A percentile compares a stretch with the other conserved stretches of the same genome.
Evolutionary conservation across 2,888 invertebrate species (phyloP).

Genomic region (Stramonita haemastoma): DNA sequence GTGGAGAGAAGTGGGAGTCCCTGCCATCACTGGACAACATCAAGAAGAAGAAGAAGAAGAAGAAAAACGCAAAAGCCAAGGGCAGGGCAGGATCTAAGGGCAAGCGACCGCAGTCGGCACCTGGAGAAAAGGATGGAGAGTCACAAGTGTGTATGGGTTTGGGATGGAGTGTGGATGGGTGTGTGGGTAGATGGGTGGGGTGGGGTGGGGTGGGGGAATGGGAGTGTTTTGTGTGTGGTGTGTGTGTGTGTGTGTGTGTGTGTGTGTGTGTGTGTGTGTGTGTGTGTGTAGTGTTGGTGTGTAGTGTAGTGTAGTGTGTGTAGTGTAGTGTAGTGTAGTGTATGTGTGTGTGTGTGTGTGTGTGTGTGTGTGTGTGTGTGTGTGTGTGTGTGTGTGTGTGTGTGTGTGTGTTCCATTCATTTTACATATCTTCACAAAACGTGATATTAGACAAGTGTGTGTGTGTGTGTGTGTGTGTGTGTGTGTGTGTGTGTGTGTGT

Average conservation of each 20-base stretch:
- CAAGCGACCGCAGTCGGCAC: slow-evolving; percentile 58
- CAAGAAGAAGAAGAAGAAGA: slow-evolving; percentile 61
- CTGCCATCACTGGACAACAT: slow-evolving; percentile 71
- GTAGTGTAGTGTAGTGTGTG: background rate
- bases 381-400: slow-evolving; percentile 2
- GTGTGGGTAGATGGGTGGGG: too few species aligned
- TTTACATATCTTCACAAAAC: too few species aligned
- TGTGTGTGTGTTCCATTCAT: background rate
- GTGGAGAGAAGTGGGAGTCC: slow-evolving; percentile 75
- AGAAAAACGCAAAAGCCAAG: slow-evolving; percentile 56
- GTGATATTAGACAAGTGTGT: too few species aligned
- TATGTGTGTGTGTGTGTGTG: background rate
- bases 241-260: background rate
- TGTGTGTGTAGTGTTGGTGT: background rate
- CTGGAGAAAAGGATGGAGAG: slow-evolving; percentile 49
- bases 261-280: background rate
- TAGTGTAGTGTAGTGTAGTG: slow-evolving; percentile 25
- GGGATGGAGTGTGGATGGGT: too few species aligned
- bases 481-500: background rate
- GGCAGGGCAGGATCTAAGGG: slow-evolving; percentile 59
- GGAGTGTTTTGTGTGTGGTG: too few species aligned
- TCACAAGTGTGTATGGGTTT: slow-evolving; percentile 45
- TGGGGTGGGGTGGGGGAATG: too few species aligned
- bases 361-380: slow-evolving; percentile 9
- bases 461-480: background rate